Percentiles rank a stretch among this genome's conserved stretches.
These are phyloP conservation scores for Archilochus colubris DNA, from an alignment of 2,113 vertebrate species.

Conservation along the genomic window DNA sequence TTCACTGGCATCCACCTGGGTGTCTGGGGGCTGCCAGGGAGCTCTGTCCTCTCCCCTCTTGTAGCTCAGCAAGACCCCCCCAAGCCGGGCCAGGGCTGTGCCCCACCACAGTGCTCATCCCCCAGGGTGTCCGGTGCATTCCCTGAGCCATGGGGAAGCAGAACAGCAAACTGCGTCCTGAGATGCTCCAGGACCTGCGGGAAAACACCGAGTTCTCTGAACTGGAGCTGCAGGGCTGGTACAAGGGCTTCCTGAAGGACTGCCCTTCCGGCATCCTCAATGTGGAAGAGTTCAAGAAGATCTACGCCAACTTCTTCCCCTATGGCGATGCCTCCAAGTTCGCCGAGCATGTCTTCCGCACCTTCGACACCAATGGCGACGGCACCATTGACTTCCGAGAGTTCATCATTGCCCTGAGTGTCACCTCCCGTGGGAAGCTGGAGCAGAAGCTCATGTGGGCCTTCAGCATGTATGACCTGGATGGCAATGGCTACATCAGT, in stretches of 20 bases:
- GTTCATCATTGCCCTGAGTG: conserved; percentile 98
- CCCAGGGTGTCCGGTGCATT: neutral
- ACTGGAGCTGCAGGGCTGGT: conserved; percentile 98
- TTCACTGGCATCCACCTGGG: neutral
- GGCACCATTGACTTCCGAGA: conserved; percentile 99
- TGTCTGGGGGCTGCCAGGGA: neutral
- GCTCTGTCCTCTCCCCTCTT: neutral
- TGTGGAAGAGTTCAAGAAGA: conserved; percentile 99
- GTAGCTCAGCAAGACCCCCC: neutral
- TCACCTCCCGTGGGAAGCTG: conserved; percentile 95
- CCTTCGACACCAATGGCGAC: conserved; percentile 96
- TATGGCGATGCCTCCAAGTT: conserved; percentile 98
- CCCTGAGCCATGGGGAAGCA: conserved; percentile 93
- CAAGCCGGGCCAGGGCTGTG: neutral
- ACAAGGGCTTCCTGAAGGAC: conserved; percentile 99
- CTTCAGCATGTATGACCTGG: conserved; percentile 99
- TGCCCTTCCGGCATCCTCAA: conserved; percentile 96
- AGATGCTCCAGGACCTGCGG: conserved; percentile 97
- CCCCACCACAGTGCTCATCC: neutral
- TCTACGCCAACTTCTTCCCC: conserved; percentile 99
- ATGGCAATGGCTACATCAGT: conserved; percentile 98
- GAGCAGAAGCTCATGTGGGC: conserved; percentile 99
- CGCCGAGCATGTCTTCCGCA: conserved; percentile 97
- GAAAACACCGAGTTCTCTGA: conserved; percentile 99
- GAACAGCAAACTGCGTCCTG: conserved; percentile 97